Conservation (phyloP, 2,113 vertebrate genomes). For the Aleadryas rufinucha region DNA sequence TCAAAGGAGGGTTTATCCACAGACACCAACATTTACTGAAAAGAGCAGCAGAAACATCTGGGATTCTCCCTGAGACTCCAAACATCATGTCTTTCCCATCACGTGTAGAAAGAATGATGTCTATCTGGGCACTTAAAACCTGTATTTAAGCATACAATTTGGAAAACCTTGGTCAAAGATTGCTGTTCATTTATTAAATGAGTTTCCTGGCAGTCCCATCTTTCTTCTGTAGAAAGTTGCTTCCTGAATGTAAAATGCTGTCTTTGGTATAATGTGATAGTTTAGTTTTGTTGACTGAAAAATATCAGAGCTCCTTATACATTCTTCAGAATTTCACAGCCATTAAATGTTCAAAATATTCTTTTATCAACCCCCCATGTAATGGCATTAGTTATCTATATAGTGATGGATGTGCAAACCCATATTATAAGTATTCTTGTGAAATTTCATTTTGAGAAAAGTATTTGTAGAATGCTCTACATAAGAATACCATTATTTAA, state of each 20-base stretch:
- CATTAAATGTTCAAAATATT: background rate
- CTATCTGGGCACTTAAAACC: background rate
- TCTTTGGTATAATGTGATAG: background rate
- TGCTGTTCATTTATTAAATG: background rate
- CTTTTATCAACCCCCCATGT: background rate
- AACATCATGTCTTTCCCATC: background rate
- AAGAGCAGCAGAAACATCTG: background rate
- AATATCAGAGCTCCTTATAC: background rate
- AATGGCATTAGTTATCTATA: background rate
- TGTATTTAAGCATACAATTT: background rate
- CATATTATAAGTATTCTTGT: background rate
- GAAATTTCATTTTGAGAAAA: constrained; percentile 23
- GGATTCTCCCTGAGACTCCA: background rate
- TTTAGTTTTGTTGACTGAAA: background rate
- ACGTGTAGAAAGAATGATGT: background rate
- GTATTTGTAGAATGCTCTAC: background rate
- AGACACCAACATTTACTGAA: background rate
- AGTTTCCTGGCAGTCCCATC: background rate
- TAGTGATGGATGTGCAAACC: background rate
- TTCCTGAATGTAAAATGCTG: background rate
- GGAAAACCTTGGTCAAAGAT: background rate
- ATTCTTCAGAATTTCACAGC: background rate
- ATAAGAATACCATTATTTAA: background rate
- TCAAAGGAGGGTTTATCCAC: background rate
- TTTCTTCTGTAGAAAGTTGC: background rate